Percentiles rank a stretch among this genome's conserved stretches.
Conservation (phyloP, 2,888 invertebrate genomes). For the Proisotoma minuta region DNA sequence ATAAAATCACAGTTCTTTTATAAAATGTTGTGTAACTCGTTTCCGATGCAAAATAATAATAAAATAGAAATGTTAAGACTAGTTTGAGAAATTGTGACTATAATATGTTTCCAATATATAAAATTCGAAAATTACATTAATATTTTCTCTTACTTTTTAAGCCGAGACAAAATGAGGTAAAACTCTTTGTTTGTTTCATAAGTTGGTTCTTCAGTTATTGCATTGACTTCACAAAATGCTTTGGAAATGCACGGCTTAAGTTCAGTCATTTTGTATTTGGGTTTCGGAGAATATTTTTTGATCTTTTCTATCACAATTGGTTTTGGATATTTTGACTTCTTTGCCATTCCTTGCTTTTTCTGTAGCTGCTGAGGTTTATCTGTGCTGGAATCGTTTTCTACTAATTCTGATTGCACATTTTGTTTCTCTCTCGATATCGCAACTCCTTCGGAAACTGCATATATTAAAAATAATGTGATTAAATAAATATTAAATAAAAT, state of each 20-base stretch:
- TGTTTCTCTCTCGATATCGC: no score
- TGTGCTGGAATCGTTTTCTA: neutral
- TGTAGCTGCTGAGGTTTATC: neutral
- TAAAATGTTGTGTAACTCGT: neutral
- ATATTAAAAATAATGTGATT: no score
- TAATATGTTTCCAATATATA: neutral
- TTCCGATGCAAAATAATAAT: neutral
- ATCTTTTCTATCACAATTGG: slow-evolving; percentile 5
- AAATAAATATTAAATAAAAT: no score
- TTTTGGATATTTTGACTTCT: neutral
- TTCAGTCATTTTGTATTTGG: slow-evolving; percentile 23
- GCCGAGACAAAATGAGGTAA: slow-evolving; percentile 12
- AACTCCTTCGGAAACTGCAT: no score
- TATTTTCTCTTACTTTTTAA: slow-evolving; percentile 7
- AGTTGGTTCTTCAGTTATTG: slow-evolving; percentile 22
- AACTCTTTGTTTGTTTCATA: slow-evolving; percentile 31
- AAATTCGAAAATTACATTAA: neutral
- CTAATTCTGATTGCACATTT: no score
- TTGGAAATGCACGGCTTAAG: slow-evolving; percentile 34
- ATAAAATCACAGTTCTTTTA: no score
- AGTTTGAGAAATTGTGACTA: neutral
- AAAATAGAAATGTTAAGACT: neutral
- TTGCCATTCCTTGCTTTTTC: neutral
- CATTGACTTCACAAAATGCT: slow-evolving; percentile 37
- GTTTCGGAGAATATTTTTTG: neutral